Percentiles rank a stretch among this genome's conserved stretches.
phyloP scores from a whole-genome alignment of 2,797 vertebrate species.

The Sphenodon punctatus region DNA sequence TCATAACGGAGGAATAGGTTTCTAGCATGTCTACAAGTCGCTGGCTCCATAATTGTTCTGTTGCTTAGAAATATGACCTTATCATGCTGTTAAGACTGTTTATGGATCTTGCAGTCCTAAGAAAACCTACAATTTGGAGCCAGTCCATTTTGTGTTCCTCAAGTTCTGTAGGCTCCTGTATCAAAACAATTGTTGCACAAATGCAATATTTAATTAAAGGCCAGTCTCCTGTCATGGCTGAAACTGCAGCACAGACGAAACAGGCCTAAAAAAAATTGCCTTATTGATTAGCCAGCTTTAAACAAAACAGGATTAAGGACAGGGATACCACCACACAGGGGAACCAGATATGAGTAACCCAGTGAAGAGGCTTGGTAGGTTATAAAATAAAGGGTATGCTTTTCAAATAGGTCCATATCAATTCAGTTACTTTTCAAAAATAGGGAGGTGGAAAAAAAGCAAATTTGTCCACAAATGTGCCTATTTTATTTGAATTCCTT shows the following conservation, averaged over 20 bases:
- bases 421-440: neutral
- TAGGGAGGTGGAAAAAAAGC: neutral
- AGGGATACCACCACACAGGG: neutral
- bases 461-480: neutral
- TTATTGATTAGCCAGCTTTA: slow-evolving; percentile 51
- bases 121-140: slow-evolving; percentile 12
- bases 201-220: slow-evolving; percentile 50
- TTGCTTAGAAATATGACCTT: slow-evolving; percentile 68
- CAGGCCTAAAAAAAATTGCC: slow-evolving; percentile 21
- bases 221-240: neutral
- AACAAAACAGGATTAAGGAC: slow-evolving; percentile 41
- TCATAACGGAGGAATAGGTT: slow-evolving; percentile 48
- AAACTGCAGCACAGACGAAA: slow-evolving; percentile 20
- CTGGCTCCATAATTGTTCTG: slow-evolving; percentile 66
- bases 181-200: neutral
- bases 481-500: neutral
- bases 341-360: neutral
- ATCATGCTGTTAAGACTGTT: slow-evolving; percentile 50
- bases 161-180: slow-evolving; percentile 17
- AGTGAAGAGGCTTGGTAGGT: neutral
- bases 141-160: slow-evolving; percentile 31
- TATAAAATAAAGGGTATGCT: neutral
- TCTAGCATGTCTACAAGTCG: slow-evolving; percentile 57
- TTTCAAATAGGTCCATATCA: neutral
- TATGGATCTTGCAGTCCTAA: slow-evolving; percentile 30